Conservation (phyloP, 2,797 vertebrate genomes). For the Phalanger gymnotis region DNA sequence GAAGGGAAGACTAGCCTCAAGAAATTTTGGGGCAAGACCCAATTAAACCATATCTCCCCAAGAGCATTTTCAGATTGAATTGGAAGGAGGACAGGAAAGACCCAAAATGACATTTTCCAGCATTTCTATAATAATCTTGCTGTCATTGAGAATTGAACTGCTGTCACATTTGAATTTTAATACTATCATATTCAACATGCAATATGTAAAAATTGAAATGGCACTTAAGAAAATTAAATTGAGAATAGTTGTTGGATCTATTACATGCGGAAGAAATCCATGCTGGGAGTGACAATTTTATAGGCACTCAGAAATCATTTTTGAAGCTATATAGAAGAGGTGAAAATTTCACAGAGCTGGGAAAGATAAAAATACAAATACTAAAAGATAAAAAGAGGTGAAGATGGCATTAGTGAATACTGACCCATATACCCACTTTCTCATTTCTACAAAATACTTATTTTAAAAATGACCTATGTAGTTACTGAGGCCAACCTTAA, state of each 20-base stretch:
- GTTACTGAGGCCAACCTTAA: background rate
- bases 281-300: background rate
- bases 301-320: background rate
- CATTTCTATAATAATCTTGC: background rate
- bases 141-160: background rate
- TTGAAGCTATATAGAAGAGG: background rate
- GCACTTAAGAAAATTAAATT: conserved; percentile 1
- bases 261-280: background rate
- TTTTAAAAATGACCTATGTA: background rate
- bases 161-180: background rate
- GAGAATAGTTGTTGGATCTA: background rate
- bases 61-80: background rate
- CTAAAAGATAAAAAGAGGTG: background rate
- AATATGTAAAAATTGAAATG: background rate
- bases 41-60: background rate
- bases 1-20: background rate
- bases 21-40: background rate
- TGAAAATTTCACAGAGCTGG: background rate
- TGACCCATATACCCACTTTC: background rate
- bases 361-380: background rate
- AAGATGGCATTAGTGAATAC: background rate
- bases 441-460: background rate
- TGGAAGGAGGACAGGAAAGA: background rate
- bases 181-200: background rate
- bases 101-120: background rate